Evolutionary conservation across 1,140 invertebrate genomes (phyloP), one percentile per base, ranked within the genome.

Genomic region (Drosophila carrolli): DNA sequence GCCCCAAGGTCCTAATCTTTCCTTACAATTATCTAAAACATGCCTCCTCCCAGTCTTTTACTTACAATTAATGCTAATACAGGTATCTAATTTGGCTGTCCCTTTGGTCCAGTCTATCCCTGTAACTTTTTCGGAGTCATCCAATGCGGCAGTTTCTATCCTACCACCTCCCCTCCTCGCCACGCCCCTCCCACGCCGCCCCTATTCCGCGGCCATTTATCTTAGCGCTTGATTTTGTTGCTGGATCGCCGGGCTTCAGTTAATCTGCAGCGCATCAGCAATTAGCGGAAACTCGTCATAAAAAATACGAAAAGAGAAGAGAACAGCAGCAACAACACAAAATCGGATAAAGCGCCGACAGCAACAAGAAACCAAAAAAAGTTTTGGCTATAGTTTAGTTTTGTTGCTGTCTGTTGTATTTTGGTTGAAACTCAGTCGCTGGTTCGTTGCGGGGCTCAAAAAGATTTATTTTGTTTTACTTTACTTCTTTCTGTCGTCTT

Each of bases 241-340:
- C 43, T 74, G 78, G 48, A 37, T 55, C 16, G 37, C 13, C 63
- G 76, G 53, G 61, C 65, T 76, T 88, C 59, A 72, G 74, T 88
- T 86, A 89, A 88, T 88, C 83, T 88, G 84, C 84, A 88, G 84
- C 79, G 84, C 84, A 88, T 88, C 83, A 88, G 83, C 83, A 88
- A 88, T 88, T 88, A 88, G 83, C 83, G 83, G 83, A 88, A 88
- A 89, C 83, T 88, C 83, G 80, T 88, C 83, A 88, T 88, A 88
- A 88, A 88, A 86, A 73, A 63, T 75, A 58, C 65, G 44, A 43
- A 48, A 58, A 57, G 32, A 40, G 35, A 13, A 16, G 16, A 68
- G 48, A 48, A 40, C 40, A 61, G 19, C 43, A 70, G n/a, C 53
- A 67, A 48, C 41, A 57, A 84, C 79, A 77, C 81, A 73, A 77